phyloP scores from a whole-genome alignment of 2,113 vertebrate species.

The Prolemur simus region DNA sequence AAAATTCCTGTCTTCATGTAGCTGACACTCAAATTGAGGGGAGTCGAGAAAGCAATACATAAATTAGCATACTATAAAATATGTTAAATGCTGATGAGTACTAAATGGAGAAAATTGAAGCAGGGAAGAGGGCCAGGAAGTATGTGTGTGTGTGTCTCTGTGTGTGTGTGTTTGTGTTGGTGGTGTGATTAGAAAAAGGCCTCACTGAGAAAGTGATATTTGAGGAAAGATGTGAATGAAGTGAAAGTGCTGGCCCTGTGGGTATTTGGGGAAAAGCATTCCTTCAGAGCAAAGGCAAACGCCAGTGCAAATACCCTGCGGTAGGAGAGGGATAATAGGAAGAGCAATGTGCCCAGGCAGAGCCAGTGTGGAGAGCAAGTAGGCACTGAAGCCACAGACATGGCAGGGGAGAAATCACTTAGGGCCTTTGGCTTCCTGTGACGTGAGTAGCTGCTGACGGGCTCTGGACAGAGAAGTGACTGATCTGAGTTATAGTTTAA shows the following conservation, averaged over 20 bases:
- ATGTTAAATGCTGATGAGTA: background rate
- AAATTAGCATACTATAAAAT: background rate
- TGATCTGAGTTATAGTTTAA: background rate
- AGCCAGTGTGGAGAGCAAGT: background rate
- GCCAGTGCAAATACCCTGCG: background rate
- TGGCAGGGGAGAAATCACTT: accelerated
- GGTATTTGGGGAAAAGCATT: background rate
- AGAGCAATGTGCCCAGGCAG: background rate
- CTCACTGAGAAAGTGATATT: background rate
- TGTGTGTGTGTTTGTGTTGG: background rate
- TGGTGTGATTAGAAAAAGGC: background rate
- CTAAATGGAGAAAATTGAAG: background rate
- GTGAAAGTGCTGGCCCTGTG: background rate
- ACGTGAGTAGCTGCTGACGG: background rate
- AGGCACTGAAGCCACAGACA: background rate
- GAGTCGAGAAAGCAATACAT: background rate
- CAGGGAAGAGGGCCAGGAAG: background rate
- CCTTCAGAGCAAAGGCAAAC: background rate
- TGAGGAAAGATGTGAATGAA: background rate
- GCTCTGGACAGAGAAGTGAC: background rate
- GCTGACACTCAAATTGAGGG: background rate
- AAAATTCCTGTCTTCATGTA: background rate
- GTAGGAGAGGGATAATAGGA: background rate
- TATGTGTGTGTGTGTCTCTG: background rate
- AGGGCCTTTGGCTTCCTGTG: background rate